These are phyloP conservation scores for Cosmia trapezina DNA, from an alignment of 2,888 invertebrate species.

Conservation along the genomic window DNA sequence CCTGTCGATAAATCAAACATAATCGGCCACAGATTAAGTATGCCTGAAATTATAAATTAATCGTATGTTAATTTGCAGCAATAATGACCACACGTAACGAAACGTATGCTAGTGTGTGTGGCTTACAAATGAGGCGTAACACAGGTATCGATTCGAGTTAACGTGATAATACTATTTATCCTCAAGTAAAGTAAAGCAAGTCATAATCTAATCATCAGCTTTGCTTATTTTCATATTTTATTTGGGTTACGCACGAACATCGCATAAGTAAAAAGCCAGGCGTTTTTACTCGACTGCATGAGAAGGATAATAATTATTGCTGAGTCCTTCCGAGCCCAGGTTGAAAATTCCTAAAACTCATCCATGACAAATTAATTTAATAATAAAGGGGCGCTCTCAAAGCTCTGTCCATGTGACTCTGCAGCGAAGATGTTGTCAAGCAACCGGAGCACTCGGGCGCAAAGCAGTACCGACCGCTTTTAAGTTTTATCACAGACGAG, in stretches of 20 bases:
- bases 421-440: neutral
- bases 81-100: conserved; percentile 30
- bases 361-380: neutral
- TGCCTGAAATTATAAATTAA: conserved; percentile 29
- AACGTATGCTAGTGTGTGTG: conserved; percentile 15
- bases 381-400: neutral
- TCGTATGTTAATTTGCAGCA: conserved; percentile 38
- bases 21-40: conserved; percentile 11
- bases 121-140: conserved; percentile 31
- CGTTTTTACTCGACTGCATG: neutral
- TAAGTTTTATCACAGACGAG: too few species aligned
- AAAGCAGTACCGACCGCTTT: too few species aligned
- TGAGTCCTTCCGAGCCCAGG: neutral
- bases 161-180: conserved; percentile 12
- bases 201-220: neutral
- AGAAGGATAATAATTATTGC: neutral
- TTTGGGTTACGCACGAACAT: conserved; percentile 11
- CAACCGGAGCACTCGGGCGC: neutral
- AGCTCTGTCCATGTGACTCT: neutral
- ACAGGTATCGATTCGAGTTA: conserved; percentile 19
- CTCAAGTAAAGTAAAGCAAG: conserved; percentile 12
- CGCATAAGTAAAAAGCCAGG: neutral
- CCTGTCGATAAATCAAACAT: conserved; percentile 34
- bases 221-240: conserved; percentile 4
- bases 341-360: conserved; percentile 10